These are phyloP conservation scores for Cirrhinus mrigala DNA, from an alignment of 2,797 vertebrate species.

Conservation along the genomic window DNA sequence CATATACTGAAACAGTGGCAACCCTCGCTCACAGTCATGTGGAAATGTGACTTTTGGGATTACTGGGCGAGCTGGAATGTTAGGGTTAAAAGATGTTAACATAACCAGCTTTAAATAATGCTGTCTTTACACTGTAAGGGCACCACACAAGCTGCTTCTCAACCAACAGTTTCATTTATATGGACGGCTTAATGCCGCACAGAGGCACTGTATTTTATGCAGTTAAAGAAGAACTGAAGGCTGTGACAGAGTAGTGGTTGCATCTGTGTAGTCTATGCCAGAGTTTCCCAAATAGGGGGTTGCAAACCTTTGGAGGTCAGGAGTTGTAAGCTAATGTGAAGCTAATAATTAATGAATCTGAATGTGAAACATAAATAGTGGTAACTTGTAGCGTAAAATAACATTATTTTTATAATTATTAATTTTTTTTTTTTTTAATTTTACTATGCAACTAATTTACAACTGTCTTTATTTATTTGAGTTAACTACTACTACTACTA, in stretches of 20 bases:
- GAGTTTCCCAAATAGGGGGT: too few species aligned
- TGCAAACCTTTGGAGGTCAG: too few species aligned
- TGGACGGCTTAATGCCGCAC: background rate
- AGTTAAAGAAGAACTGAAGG: background rate
- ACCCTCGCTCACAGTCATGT: background rate
- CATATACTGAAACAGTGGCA: background rate
- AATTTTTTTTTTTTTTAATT: too few species aligned
- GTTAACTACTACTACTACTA: background rate
- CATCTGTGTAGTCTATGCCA: background rate
- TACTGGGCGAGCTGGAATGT: background rate
- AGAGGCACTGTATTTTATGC: background rate
- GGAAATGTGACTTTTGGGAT: background rate
- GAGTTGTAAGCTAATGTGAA: too few species aligned
- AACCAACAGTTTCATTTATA: background rate
- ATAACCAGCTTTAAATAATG: conserved; percentile 21
- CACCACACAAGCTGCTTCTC: background rate
- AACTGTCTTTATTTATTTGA: too few species aligned
- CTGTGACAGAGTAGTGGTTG: background rate
- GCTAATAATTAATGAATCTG: too few species aligned
- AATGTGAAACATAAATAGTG: too few species aligned
- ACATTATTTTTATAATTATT: too few species aligned
- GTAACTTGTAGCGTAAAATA: too few species aligned
- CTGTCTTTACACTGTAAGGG: background rate
- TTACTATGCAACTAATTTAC: too few species aligned
- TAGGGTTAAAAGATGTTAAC: conserved; percentile 3